Evolutionary conservation across 2,888 invertebrate genomes (phyloP), one percentile per base, ranked within the genome.

Genomic region (Athrips mouffetella): DNA sequence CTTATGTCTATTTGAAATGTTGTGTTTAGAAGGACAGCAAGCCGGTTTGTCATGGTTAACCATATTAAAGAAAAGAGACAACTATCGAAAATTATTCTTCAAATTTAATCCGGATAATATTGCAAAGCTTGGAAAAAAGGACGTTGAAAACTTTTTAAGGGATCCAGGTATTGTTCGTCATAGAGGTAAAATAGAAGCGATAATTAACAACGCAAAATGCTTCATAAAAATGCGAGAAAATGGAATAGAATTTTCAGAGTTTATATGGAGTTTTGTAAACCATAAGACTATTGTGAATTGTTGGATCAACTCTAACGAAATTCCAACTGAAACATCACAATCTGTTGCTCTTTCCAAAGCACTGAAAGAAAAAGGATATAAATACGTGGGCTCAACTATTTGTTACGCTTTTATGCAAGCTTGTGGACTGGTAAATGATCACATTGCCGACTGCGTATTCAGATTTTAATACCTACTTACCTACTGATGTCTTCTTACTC

Each of bases 391-490:
- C 0, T 54, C 82, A 20, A 86, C 71, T 23, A 80, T 71, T 60
- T 85, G 85, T 59, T 86, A 86, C 65, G 79, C 86, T 33, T 86
- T 83, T 58, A 86, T 86, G 86, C 86, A 87, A 67, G 86, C 86
- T 31, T 79, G 85, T 70, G 87, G 87, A 10, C 66, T 87, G 53
- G 75, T 87, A 1, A 76, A 85, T 68, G 86, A 86, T 53, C 87
- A 87, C 55, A 51, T 76, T 33, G 31, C 50, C n/a, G n/a, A 11
- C 16, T 20, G 29, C 11, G 4, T 31, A 7, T 44, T n/a, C 7
- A 18, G 15, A n/a, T n/a, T n/a, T n/a, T n/a, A n/a, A n/a, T n/a
- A n/a, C n/a, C n/a, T 25, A 25, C 25, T 8, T 25, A 25, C 25
- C 25, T n/a, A n/a, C n/a, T n/a, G n/a, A n/a, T n/a, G n/a, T n/a